Percentiles rank a stretch among this genome's conserved stretches.
These are phyloP conservation scores for Cladopsammia gracilis DNA, from an alignment of 64 coral and sea anemone species.

Conservation along the genomic window DNA sequence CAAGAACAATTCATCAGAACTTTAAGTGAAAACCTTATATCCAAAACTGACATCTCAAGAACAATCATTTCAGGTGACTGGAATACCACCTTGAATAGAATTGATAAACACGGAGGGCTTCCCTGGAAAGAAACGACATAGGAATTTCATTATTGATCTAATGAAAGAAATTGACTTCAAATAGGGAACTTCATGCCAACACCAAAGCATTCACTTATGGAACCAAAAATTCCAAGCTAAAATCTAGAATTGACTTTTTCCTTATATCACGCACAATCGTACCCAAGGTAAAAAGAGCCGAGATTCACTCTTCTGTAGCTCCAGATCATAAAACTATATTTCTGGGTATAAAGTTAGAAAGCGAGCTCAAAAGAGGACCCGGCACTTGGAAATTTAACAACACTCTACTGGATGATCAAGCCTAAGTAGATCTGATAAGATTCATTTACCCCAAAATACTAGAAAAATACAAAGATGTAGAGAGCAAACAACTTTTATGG, in stretches of 20 bases:
- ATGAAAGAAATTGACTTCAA: background rate
- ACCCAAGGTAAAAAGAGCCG: background rate
- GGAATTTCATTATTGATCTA: background rate
- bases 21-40: no score
- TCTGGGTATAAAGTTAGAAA: background rate
- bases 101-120: background rate
- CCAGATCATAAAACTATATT: conserved; percentile 3
- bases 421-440: no score
- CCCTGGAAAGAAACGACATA: background rate
- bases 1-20: no score
- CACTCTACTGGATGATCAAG: no score
- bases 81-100: background rate
- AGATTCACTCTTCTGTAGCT: background rate
- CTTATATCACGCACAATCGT: background rate
- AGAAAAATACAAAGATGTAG: no score
- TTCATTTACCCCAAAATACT: no score
- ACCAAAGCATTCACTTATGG: background rate
- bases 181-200: background rate
- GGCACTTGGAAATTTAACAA: no score
- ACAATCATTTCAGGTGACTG: background rate
- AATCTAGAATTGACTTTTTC: conserved; percentile 13
- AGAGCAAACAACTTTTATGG: background rate
- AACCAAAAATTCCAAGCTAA: conserved; percentile 1
- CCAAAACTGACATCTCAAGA: no score
- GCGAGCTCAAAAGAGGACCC: no score